These are phyloP conservation scores for Acanthosepion esculentum DNA, from an alignment of 2,888 invertebrate genomes.

Conservation along the genomic window DNA sequence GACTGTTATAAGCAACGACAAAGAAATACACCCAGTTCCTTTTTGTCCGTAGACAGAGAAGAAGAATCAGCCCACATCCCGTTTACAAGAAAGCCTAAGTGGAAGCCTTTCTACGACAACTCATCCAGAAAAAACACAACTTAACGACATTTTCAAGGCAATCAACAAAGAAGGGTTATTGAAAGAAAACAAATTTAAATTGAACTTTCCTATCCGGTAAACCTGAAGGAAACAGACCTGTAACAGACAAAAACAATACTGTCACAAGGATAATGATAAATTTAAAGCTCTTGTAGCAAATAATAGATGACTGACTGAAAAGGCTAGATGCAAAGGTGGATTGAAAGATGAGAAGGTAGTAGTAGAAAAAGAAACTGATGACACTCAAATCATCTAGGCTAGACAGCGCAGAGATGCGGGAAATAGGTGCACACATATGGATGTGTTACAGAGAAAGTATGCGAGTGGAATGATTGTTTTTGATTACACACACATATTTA, in stretches of 20 bases:
- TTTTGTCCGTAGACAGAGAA: background rate
- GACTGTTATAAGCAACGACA: background rate
- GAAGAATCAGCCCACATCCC: background rate
- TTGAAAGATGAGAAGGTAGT: background rate
- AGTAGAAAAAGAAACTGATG: background rate
- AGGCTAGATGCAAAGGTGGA: background rate
- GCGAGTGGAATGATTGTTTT: no score
- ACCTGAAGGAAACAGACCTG: slow-evolving; percentile 16
- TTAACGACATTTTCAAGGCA: background rate
- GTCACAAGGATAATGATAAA: background rate
- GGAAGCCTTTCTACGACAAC: background rate
- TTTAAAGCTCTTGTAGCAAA: background rate
- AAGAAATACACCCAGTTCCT: background rate
- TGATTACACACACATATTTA: no score
- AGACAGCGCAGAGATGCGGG: background rate
- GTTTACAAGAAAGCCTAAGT: background rate
- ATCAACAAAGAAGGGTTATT: background rate
- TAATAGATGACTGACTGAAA: background rate
- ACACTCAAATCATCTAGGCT: background rate
- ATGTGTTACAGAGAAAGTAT: background rate
- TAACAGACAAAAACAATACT: background rate
- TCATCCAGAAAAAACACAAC: background rate
- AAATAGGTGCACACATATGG: background rate
- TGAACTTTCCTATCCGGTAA: background rate
- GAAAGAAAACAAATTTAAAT: background rate